Base-by-base conservation (phyloP, 2,113 vertebrate genomes). In the Grus americana region DNA sequence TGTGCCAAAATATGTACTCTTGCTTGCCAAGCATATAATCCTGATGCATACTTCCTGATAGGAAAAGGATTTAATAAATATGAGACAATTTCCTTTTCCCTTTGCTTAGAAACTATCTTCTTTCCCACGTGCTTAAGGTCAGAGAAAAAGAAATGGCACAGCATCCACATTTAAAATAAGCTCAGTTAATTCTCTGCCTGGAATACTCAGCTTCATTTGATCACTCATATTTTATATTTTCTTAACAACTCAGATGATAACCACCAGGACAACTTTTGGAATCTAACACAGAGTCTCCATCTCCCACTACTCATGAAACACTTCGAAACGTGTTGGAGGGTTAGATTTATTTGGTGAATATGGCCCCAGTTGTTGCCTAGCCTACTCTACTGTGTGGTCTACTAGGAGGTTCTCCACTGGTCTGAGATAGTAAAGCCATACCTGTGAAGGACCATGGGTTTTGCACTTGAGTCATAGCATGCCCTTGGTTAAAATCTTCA, bases 31-130 rank as follows among this genome's bases (percentile, higher is more conserved):
- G 59, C 81, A 96, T 94, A 95, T 96, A 95, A 96, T 95, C 81
- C 74, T 87, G 92, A 94, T 90, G 85, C 93, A 93, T 95, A 92
- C 62, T 96, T 96, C 95, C 92, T 94, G 92, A 96, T 85, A 97
- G 96, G 93, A 97, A 97, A 95, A 89, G 91, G 84, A 94, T 93
- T 97, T 93, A 94, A 94, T 90, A 96, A 95, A 92, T 93, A 95
- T 96, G 93, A 95, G 92, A 97, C 88, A 85, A 96, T 95, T 96
- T 96, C 94, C 95, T 87, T 76, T 95, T 94, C 87, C 93, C 74
- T 89, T 79, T 76, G 70, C 85, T 97, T 58, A 58, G 79, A 88
- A 96, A 90, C 68, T 1, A 65, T 96, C 85, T 93, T 94, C 54
- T 94, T 96, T 96, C 93, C 87, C 94, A 96, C 2, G 47, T 79